Conservation (phyloP, 2,113 vertebrate species). For the Channa maculata region DNA sequence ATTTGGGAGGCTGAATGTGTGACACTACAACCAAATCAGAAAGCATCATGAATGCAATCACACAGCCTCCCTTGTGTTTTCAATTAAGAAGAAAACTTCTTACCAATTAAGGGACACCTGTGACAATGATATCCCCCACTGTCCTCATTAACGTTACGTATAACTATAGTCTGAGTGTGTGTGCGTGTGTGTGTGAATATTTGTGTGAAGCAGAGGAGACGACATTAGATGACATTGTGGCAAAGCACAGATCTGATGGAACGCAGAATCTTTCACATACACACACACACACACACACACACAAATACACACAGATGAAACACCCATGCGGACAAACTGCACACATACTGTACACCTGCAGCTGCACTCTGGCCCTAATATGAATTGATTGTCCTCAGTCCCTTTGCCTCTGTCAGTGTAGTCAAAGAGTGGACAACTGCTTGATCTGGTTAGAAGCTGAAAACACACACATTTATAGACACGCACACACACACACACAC, state of each 20-base stretch:
- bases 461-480: conserved; percentile 1
- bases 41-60: conserved; percentile 6
- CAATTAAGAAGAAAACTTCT: conserved; percentile 43
- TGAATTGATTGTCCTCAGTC: conserved; percentile 52
- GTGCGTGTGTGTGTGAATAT: conserved; percentile 7
- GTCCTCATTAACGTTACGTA: conserved; percentile 57
- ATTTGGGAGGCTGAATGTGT: conserved; percentile 10
- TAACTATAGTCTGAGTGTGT: conserved; percentile 5
- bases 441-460: conserved; percentile 47
- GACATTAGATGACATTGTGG: background rate
- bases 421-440: conserved; percentile 32
- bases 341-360: conserved; percentile 49
- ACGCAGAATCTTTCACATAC: background rate
- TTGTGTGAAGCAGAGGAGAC: background rate
- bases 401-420: conserved; percentile 18
- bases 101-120: conserved; percentile 61
- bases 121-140: conserved; percentile 50
- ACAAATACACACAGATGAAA: background rate
- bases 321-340: background rate
- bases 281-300: background rate
- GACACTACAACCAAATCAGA: conserved; percentile 28
- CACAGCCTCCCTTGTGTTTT: conserved; percentile 12
- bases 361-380: conserved; percentile 48
- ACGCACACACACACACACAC: no score
- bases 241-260: conserved; percentile 15